A percentile compares a stretch with the other conserved stretches of the same genome.
Conservation (phyloP, 2,888 invertebrate species). For the Caenorhabditis sp. region DNA sequence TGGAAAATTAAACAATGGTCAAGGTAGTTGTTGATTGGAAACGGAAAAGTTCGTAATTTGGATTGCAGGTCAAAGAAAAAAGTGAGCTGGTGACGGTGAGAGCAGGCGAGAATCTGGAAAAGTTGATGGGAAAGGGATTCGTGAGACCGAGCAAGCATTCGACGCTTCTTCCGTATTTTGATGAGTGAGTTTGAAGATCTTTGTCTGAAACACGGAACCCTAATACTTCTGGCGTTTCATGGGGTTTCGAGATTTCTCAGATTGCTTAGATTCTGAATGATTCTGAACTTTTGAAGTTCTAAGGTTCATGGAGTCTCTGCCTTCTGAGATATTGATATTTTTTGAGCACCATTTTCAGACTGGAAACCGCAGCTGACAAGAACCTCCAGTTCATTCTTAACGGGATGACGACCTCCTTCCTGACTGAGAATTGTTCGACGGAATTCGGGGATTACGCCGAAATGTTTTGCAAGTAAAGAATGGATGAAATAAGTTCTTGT, state of each 20-base stretch:
- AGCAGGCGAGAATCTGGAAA: conserved; percentile 42
- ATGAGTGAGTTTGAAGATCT: conserved; percentile 26
- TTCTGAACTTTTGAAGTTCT: not conserved
- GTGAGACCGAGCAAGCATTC: conserved; percentile 38
- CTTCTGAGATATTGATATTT: no score
- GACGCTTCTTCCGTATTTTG: conserved; percentile 55
- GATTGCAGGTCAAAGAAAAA: conserved; percentile 51
- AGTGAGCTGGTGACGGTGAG: conserved; percentile 39
- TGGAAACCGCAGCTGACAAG: conserved; percentile 35
- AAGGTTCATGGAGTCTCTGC: no score
- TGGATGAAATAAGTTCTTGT: not conserved
- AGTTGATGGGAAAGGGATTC: conserved; percentile 22
- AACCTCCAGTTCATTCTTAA: conserved; percentile 32
- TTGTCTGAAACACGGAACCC: no score
- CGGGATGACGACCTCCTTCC: conserved; percentile 17
- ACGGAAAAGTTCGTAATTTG: not conserved
- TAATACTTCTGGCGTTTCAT: no score
- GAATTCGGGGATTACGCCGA: conserved; percentile 8
- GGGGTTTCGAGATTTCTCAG: no score
- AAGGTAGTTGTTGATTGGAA: not conserved
- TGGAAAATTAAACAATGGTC: conserved; percentile 7
- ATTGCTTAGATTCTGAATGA: no score
- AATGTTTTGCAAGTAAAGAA: conserved; percentile 12
- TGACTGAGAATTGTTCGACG: conserved; percentile 28
- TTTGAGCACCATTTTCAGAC: conserved; percentile 8